Percentiles rank a stretch among this genome's conserved stretches.
phyloP scores from a whole-genome alignment of 35 echinoderm and acorn worm genomes.

The Patiria miniata region DNA sequence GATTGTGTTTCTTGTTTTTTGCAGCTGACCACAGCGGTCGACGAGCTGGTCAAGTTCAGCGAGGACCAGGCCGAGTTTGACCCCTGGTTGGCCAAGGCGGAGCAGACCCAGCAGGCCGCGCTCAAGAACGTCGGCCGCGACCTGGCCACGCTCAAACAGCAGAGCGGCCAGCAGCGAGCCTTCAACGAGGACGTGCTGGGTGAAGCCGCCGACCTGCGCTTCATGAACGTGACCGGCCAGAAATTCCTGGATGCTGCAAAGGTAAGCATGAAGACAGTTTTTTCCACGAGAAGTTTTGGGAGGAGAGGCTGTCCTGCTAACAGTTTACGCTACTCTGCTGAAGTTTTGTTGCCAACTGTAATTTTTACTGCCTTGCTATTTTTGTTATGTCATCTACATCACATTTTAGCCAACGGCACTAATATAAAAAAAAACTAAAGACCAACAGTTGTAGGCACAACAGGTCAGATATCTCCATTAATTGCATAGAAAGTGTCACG shows the following conservation, averaged over 20 bases:
- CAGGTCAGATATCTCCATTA: too few relatives aligned
- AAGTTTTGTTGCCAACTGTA: too few relatives aligned
- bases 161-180: constrained; percentile 58
- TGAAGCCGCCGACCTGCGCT: constrained; percentile 82
- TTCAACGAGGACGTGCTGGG: constrained; percentile 90
- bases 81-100: constrained; percentile 70
- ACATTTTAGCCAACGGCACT: too few relatives aligned
- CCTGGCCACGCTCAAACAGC: constrained; percentile 63
- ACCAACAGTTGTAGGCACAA: too few relatives aligned
- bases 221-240: constrained; percentile 83
- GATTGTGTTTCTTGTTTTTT: not conserved
- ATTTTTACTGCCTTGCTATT: too few relatives aligned
- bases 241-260: constrained; percentile 87
- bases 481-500: too few relatives aligned
- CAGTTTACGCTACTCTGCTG: too few relatives aligned
- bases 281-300: too few relatives aligned
- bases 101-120: constrained; percentile 64
- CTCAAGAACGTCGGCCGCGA: constrained; percentile 61
- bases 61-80: constrained; percentile 79
- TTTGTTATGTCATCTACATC: too few relatives aligned
- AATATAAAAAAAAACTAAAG: too few relatives aligned
- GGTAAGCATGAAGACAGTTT: constrained; percentile 40
- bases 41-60: constrained; percentile 82
- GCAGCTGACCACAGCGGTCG: constrained; percentile 31
- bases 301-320: too few relatives aligned